Base-by-base conservation (phyloP, 2,113 vertebrate species). In the Pandion haliaetus region DNA sequence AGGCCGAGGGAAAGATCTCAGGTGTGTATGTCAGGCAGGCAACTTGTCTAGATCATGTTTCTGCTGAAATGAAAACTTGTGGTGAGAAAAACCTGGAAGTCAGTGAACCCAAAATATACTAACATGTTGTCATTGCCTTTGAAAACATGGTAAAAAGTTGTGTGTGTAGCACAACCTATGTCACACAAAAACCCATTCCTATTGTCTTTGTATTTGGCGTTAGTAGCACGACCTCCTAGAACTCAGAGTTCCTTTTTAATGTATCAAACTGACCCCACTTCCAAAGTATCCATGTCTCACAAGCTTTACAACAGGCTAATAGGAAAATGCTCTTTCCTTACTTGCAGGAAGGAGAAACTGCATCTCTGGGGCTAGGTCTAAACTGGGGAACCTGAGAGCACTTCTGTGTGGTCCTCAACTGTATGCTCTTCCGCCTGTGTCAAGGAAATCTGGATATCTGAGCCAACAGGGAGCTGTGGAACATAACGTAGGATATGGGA, bases 51-150 rank as follows among this genome's bases (percentile, higher is more conserved):
- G 13, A 59, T 50, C 8, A 9, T 26, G 3, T 28, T 88, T 70
- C 25, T 69, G 29, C 26, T 78, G 42, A 90, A 80, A 59, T 44
- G 11, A 40, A 88, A 69, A 83, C 24, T 49, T 66, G 19, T n/a
- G 18, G 31, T 2, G 18, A 28, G 19, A 82, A 19, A 85, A 83
- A 59, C 36, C 31, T 88, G 59, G 6, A 84, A 88, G 15, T 40
- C 6, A 5, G 5, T 31, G 17, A 58, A n/a, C 10, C 1, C 0
- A 1, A 63, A 90, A 52, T 12, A 28, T 29, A 28, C 10, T 17
- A 44, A 69, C 2, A 10, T 4, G 5, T 31, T 63, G 24, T 65
- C 55, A 31, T 45, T 88, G 29, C 9, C 24, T 65, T 70, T 83
- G 29, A 67, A 93, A 92, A 59, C 9, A 8, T 1, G 11, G 8